Conservation (phyloP, 2,888 invertebrate species). For the Axea sp. region DNA sequence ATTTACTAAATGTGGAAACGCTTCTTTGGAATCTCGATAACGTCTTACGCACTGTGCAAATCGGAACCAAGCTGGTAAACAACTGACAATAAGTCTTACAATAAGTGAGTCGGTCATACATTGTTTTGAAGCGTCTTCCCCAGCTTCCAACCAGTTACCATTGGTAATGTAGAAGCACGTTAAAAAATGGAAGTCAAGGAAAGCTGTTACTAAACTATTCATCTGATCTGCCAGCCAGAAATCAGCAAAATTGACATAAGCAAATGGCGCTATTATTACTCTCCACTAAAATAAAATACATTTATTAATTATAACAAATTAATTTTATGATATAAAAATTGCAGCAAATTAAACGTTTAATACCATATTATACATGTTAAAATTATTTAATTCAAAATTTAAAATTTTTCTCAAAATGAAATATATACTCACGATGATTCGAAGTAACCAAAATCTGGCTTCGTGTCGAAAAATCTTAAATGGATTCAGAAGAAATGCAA, state of each 20-base stretch:
- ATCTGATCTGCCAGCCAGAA: constrained; percentile 99
- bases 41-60: constrained; percentile 98
- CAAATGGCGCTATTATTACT: constrained; percentile 93
- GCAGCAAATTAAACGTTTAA: too few species aligned
- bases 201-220: constrained; percentile 93
- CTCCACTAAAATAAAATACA: constrained; percentile 83
- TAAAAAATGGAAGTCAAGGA: constrained; percentile 96
- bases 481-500: constrained; percentile 94
- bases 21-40: constrained; percentile 95
- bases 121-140: constrained; percentile 84
- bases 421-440: constrained; percentile 89
- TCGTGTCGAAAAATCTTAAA: constrained; percentile 94
- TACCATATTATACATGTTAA: too few species aligned
- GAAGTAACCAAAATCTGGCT: constrained; percentile 95
- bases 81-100: constrained; percentile 91
- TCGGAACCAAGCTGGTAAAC: constrained; percentile 98
- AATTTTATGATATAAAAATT: too few species aligned
- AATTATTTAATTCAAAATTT: too few species aligned
- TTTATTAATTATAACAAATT: too few species aligned
- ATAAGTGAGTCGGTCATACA: constrained; percentile 87
- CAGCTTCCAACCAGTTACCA: constrained; percentile 85
- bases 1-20: constrained; percentile 97
- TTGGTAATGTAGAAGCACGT: constrained; percentile 94
- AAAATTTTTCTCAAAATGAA: too few species aligned
- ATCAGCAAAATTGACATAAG: constrained; percentile 96